These are phyloP conservation scores for Sminthurides aquaticus DNA, from an alignment of 2,888 invertebrate species.

Conservation along the genomic window DNA sequence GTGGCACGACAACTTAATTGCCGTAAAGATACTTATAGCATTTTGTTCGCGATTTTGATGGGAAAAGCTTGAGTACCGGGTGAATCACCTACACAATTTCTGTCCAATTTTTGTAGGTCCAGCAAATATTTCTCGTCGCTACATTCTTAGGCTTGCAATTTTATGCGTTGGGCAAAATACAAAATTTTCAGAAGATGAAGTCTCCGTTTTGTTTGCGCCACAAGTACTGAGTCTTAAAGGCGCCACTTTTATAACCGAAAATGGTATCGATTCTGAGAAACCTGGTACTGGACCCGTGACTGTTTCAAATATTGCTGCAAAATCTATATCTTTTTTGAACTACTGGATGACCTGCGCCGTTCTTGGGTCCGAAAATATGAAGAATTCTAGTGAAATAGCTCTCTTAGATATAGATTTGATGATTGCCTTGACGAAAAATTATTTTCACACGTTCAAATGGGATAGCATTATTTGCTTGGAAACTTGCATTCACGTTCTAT, in stretches of 20 bases:
- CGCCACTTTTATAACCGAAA: not conserved
- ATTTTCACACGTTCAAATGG: constrained; percentile 9
- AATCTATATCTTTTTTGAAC: constrained; percentile 15
- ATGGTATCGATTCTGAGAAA: not conserved
- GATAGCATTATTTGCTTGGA: constrained; percentile 14
- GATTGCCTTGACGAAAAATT: constrained; percentile 19
- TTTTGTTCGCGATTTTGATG: no score
- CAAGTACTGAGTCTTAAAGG: not conserved
- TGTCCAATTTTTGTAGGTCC: constrained; percentile 14
- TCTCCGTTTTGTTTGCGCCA: constrained; percentile 11
- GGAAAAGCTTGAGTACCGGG: no score
- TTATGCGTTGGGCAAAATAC: constrained; percentile 15
- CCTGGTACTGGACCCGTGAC: not conserved
- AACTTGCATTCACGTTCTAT: constrained; percentile 10
- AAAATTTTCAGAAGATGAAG: constrained; percentile 14
- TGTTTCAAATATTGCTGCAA: constrained; percentile 5
- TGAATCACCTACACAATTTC: no score
- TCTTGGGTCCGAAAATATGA: constrained; percentile 9
- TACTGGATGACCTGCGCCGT: constrained; percentile 19
- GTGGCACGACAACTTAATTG: constrained; percentile 10
- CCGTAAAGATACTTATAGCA: no score
- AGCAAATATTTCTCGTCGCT: constrained; percentile 1
- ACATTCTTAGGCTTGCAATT: constrained; percentile 14
- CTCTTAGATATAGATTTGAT: constrained; percentile 17
- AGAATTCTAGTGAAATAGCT: constrained; percentile 7